Evolutionary conservation across 2,888 invertebrate species (phyloP), one percentile per base, ranked within the genome.

Genomic region (Pachycephus smyrnensis): DNA sequence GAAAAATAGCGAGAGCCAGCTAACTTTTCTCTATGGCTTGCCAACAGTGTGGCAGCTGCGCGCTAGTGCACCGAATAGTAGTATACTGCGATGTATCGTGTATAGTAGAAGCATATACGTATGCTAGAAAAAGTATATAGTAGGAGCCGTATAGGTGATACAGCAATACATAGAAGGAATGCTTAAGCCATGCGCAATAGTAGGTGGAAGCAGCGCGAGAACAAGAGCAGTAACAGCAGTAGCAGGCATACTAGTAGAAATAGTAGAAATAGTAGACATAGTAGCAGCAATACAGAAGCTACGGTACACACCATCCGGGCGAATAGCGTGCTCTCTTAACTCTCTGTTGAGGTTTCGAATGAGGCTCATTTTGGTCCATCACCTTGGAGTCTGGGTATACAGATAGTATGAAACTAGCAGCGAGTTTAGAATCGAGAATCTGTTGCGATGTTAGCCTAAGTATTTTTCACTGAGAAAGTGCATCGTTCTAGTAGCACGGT

Each of bases 1-100:
- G 89, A 89, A 90, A 89, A 89, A 89, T 89, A 84, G 88, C 87
- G 80, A 84, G 83, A 85, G 84, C 84, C 80, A 83, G 84, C 84
- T 86, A 87, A 88, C 87, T 89, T 89, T 88, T 86, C 85, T 83
- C 82, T 80, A 80, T 75, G 79, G 80, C 78, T 77, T 76, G 80
- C 80, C 71, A 71, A 71, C 71, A 32, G 71, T 71, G 71, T 71
- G 31, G 71, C 71, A 71, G 71, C 71, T 71, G 71, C 71, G 15
- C 71, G 12, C 12, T 31, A 71, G 71, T 71, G 71, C 31, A 9
- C 32, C 71, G 71, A 31, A 33, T 9, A 71, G 33, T 71, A 30
- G 31, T 71, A 71, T 71, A 71, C 71, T 71, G 31, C 32, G 71
- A 23, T 71, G 31, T 31, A 33, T 31, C 71, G 71, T 71, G 11